Evolutionary conservation across 2,797 vertebrate genomes (phyloP), one percentile per base, ranked within the genome.

Genomic region (Acipenser oxyrinchus): DNA sequence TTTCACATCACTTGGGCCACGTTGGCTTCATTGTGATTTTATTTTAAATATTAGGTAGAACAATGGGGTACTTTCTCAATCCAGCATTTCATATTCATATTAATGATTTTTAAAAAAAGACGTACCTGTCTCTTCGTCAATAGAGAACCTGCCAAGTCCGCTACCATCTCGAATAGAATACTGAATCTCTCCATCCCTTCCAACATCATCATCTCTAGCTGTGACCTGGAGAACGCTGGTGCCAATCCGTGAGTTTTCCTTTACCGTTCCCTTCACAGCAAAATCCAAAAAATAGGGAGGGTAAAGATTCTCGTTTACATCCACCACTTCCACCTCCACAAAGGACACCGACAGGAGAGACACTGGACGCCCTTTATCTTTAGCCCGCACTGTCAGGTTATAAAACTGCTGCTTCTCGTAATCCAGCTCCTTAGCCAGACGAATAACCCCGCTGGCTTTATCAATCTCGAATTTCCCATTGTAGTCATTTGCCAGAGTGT

Each of bases 371-470:
- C 96, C 97, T 70, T 94, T 93, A 82, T 99, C 97, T 79, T 98
- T 97, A 1, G 95, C 96, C 0, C 94, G 90, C 11, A 98, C 92
- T 0, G 94, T 96, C 50, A 99, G 85, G 74, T 99, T 98, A 79
- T 97, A 99, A 77, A 97, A 94, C 81, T 99, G 96, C 65, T 97
- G 94, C 9, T 90, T 94, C 82, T 99, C 97, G 0, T 95, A 99
- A 80, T 99, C 97, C 0, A 99, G 84, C 74, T 98, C 95, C 73
- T 93, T 96, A 66, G 83, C 91, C 60, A 99, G 85, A 7, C 96
- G 93, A 70, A 99, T 93, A 55, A 93, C 93, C 0, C 96, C 96
- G 0, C 94, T 97, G 1, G 85, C 78, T 70, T 90, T 91, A 79
- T 99, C 96, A 8, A 99, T 90, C 70, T 97, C 96, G 67, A 99